phyloP scores from a whole-genome alignment of 2,113 vertebrate species.

The Rhinoderma darwinii region DNA sequence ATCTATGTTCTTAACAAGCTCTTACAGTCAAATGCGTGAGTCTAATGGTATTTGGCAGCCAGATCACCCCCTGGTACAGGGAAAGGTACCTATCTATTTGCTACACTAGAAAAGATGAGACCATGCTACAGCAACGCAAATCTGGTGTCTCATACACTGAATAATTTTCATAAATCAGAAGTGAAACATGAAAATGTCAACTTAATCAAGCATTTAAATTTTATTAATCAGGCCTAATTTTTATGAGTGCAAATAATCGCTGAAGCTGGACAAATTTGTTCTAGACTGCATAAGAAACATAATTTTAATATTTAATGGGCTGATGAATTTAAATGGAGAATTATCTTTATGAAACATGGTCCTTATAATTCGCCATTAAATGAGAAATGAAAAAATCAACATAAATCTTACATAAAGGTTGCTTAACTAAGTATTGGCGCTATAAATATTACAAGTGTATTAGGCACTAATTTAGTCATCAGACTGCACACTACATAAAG shows the following conservation, averaged over 20 bases:
- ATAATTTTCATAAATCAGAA: slow-evolving; percentile 83
- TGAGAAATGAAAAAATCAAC: slow-evolving; percentile 76
- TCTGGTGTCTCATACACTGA: slow-evolving; percentile 64
- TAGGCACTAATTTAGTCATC: slow-evolving; percentile 69
- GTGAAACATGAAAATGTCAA: slow-evolving; percentile 80
- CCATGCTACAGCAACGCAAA: slow-evolving; percentile 5
- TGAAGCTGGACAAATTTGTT: slow-evolving; percentile 81
- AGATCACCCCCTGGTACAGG: slow-evolving; percentile 10
- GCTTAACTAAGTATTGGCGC: slow-evolving; percentile 74
- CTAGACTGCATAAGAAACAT: slow-evolving; percentile 78
- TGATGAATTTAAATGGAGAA: slow-evolving; percentile 81
- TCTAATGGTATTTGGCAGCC: not conserved
- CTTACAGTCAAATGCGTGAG: slow-evolving; percentile 34
- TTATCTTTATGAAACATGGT: slow-evolving; percentile 79
- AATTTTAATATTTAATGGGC: slow-evolving; percentile 80
- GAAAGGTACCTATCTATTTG: slow-evolving; percentile 29
- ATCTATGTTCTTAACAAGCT: not conserved
- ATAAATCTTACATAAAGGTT: slow-evolving; percentile 76
- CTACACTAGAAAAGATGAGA: slow-evolving; percentile 48
- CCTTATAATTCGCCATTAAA: slow-evolving; percentile 76
- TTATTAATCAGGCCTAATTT: slow-evolving; percentile 82
- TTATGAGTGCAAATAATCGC: slow-evolving; percentile 79
- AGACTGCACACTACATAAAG: slow-evolving; percentile 64
- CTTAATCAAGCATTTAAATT: slow-evolving; percentile 82
- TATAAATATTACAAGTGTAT: slow-evolving; percentile 76